These are phyloP conservation scores for Styela clava DNA, from an alignment of 23 tunicate species.

Conservation along the genomic window DNA sequence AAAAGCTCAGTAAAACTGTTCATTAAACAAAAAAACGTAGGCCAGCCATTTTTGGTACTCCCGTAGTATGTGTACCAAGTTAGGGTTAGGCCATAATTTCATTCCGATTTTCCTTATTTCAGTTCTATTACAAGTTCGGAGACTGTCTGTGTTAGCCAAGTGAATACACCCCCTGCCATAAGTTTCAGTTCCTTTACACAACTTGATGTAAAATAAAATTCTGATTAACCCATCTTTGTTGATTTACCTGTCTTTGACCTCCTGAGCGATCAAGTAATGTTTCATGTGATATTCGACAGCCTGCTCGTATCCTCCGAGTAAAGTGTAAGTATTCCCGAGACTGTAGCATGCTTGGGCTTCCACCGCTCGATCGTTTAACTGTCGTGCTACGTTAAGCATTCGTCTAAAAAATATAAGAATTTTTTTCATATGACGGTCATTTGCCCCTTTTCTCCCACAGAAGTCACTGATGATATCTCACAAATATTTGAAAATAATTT, in stretches of 20 bases:
- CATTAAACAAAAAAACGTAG: too few relatives aligned
- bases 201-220: too few relatives aligned
- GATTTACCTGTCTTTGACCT: slow-evolving; percentile 69
- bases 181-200: too few relatives aligned
- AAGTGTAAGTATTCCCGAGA: slow-evolving; percentile 81
- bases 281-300: slow-evolving; percentile 79
- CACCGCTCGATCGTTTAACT: slow-evolving; percentile 66
- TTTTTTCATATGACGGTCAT: neutral
- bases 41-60: too few relatives aligned
- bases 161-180: too few relatives aligned
- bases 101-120: too few relatives aligned
- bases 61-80: too few relatives aligned
- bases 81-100: too few relatives aligned
- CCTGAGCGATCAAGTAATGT: slow-evolving; percentile 72
- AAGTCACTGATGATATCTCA: neutral
- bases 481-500: neutral
- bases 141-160: too few relatives aligned
- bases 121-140: too few relatives aligned
- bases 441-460: neutral
- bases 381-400: slow-evolving; percentile 73
- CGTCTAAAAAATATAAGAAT: slow-evolving; percentile 48
- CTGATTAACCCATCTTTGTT: too few relatives aligned
- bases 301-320: slow-evolving; percentile 50
- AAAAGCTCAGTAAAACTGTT: too few relatives aligned
- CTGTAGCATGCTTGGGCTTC: slow-evolving; percentile 96